A percentile compares a stretch with the other conserved stretches of the same genome.
phyloP scores from a whole-genome alignment of 2,797 vertebrate genomes.

The Botia almorhae region DNA sequence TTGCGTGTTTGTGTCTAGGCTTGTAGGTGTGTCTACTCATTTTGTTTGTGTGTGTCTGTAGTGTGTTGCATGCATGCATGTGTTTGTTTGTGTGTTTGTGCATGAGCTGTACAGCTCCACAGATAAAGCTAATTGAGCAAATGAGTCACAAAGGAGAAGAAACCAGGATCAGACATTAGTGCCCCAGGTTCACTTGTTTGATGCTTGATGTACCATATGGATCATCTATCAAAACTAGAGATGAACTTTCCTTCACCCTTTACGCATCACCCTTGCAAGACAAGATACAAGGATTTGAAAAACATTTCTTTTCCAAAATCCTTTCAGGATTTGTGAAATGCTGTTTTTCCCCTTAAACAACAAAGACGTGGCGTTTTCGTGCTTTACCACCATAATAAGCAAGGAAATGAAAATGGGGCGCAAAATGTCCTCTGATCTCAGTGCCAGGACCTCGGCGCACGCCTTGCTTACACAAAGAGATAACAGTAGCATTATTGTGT shows the following conservation, averaged over 20 bases:
- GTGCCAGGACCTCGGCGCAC: constrained; percentile 4
- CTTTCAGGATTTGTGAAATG: constrained; percentile 7
- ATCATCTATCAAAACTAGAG: constrained; percentile 27
- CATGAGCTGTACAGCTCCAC: background rate
- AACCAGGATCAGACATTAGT: constrained; percentile 43
- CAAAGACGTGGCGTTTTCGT: background rate
- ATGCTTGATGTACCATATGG: constrained; percentile 24
- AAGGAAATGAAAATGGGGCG: background rate
- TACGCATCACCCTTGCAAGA: background rate
- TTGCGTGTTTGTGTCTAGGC: background rate
- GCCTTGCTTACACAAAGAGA: constrained; percentile 25
- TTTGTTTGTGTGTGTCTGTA: background rate
- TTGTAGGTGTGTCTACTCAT: background rate
- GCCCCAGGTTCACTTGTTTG: constrained; percentile 38
- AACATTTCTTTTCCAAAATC: background rate
- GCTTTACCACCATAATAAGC: constrained; percentile 11
- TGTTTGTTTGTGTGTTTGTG: background rate
- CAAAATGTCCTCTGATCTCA: constrained; percentile 36
- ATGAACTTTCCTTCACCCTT: constrained; percentile 8
- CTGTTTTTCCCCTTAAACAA: background rate
- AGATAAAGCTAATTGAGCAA: constrained; percentile 47
- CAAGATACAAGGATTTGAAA: constrained; percentile 7
- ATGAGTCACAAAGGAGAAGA: constrained; percentile 37
- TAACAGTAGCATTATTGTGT: background rate
- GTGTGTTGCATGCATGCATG: background rate